Evolutionary conservation across 2,797 vertebrate species (phyloP), one percentile per base, ranked within the genome.

Genomic region (Heliangelus exortis): DNA sequence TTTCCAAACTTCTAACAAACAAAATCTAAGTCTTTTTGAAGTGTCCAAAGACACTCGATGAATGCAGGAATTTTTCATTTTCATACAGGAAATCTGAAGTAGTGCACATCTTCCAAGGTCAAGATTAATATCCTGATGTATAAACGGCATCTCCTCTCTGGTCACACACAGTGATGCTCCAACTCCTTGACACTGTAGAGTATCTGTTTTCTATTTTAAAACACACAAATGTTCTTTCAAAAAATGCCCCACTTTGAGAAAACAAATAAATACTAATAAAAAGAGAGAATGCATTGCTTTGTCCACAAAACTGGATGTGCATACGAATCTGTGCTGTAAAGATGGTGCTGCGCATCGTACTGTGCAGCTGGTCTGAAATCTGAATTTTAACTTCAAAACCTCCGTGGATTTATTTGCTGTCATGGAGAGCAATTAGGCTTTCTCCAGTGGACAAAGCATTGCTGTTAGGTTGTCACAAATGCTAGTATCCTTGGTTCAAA

Each of bases 371-470:
- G 89, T 67, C 95, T 92, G 75, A 97, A 80, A 95, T 87, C 89
- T 36, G 8, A 91, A 92, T 93, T 94, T 97, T 95, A 92, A 91
- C 93, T 87, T 86, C 45, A 94, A 96, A 96, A 89, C 87, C 87
- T 78, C 86, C 54, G 89, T 12, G n/a, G 92, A 83, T 94, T 96
- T 97, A 87, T 98, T 95, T 96, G 61, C 83, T 33, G 22, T 90
- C 95, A 75, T 72, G 83, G 88, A 85, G 87, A 94, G 95, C 89
- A 97, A 96, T 96, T 96, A 93, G 94, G 85, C 90, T 96, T 97
- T 96, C 95, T 96, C 69, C 78, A 79, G 93, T 68, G 96, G 87
- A 95, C 93, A 94, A 95, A 97, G 50, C 91, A 75, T 50, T 2
- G 0, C 87, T 63, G 71, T 77, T 67, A 65, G 45, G 84, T 74